These are phyloP conservation scores for Pseudobourletiella spinata DNA, from an alignment of 1,140 invertebrate species.

Conservation along the genomic window DNA sequence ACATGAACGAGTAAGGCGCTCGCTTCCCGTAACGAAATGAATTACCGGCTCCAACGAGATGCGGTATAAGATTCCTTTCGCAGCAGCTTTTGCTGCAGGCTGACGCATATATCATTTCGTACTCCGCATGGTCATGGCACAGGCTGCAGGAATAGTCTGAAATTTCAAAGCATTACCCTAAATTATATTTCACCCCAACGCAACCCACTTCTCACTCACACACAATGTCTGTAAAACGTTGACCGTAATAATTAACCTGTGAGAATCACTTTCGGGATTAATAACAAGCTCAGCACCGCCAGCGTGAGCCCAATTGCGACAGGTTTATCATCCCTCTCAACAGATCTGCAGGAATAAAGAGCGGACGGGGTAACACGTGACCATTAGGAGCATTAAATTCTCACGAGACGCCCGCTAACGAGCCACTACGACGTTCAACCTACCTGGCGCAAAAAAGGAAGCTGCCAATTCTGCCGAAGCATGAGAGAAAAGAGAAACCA, in stretches of 20 bases:
- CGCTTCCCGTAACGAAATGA: too few relatives aligned
- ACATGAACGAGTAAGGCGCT: too few relatives aligned
- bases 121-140: not conserved
- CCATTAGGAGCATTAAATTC: too few relatives aligned
- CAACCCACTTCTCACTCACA: not conserved
- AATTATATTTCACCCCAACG: not conserved
- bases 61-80: not conserved
- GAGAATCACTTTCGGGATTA: not conserved
- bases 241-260: not conserved
- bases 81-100: not conserved
- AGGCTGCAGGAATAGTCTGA: not conserved
- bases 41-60: not conserved
- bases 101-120: not conserved
- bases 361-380: too few relatives aligned
- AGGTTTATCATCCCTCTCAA: slow-evolving; percentile 2
- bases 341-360: not conserved
- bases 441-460: slow-evolving; percentile 5
- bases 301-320: not conserved
- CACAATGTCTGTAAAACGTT: not conserved
- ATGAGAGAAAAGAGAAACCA: not conserved
- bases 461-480: not conserved
- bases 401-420: too few relatives aligned
- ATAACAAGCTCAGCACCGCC: not conserved
- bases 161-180: not conserved
- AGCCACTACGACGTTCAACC: too few relatives aligned